Percentiles rank a stretch among this genome's conserved stretches.
Evolutionary conservation across 2,113 vertebrate species (phyloP).

Genomic region (Pygoscelis antarcticus): DNA sequence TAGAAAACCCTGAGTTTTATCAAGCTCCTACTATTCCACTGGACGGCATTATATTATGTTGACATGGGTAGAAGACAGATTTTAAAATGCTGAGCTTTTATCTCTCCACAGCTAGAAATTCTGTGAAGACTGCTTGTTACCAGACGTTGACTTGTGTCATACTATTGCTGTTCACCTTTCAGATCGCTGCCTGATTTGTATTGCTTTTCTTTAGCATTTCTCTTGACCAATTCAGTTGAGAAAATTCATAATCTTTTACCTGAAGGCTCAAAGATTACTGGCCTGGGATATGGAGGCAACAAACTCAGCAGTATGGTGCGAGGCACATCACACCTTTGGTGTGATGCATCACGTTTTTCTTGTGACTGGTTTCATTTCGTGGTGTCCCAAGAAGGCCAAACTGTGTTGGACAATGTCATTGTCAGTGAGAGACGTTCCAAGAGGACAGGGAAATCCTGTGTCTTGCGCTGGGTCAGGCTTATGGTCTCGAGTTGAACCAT

Average conservation of each 20-base stretch:
- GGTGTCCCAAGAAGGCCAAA: not conserved
- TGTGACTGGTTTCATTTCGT: not conserved
- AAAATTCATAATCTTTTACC: not conserved
- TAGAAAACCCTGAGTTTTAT: not conserved
- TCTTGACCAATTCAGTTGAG: not conserved
- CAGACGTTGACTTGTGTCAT: not conserved
- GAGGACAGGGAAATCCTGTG: not conserved
- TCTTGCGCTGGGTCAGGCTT: not conserved
- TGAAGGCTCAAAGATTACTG: not conserved
- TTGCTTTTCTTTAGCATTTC: not conserved
- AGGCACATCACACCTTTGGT: not conserved
- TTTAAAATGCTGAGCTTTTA: not conserved
- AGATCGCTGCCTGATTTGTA: not conserved
- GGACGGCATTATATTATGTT: not conserved
- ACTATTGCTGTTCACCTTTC: not conserved
- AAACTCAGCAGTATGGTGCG: rapidly evolving
- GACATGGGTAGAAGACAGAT: not conserved
- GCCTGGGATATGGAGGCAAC: not conserved
- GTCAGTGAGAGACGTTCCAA: not conserved
- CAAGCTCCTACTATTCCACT: not conserved
- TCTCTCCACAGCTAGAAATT: not conserved
- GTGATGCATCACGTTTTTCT: rapidly evolving
- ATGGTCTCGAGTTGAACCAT: not conserved
- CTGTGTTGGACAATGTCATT: not conserved
- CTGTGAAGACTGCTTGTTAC: not conserved